Conservation (phyloP, 2,888 invertebrate genomes). For the Agonopterix heracliana region DNA sequence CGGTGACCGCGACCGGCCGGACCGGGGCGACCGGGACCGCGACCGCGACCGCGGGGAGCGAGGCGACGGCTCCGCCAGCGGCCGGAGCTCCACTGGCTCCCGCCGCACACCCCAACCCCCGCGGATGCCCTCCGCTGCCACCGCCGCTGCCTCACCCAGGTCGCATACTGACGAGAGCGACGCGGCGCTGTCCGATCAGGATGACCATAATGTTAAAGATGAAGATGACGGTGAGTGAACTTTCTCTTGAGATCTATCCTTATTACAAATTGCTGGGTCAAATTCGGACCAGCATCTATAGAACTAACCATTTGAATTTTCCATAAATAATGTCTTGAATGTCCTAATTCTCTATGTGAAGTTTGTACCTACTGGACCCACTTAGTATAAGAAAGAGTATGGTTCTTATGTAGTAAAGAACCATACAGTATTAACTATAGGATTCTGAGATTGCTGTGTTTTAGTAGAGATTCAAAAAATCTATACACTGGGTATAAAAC, state of each 20-base stretch:
- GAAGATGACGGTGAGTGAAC: conserved; percentile 82
- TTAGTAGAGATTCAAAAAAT: too few species aligned
- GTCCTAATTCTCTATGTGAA: too few species aligned
- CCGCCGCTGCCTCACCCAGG: conserved; percentile 78
- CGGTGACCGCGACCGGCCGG: conserved; percentile 80
- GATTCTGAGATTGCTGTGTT: too few species aligned
- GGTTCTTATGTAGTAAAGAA: too few species aligned
- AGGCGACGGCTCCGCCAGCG: conserved; percentile 66
- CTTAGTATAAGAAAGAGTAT: too few species aligned
- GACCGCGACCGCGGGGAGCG: conserved; percentile 70
- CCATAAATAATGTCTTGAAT: too few species aligned
- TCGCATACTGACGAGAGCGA: conserved; percentile 89
- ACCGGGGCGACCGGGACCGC: conserved; percentile 77
- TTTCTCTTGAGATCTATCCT: background rate
- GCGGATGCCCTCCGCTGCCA: conserved; percentile 67
- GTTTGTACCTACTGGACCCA: too few species aligned
- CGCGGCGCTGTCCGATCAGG: conserved; percentile 91
- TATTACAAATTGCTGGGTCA: too few species aligned
- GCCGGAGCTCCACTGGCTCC: conserved; percentile 75
- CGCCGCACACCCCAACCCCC: conserved; percentile 79
- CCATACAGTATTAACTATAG: too few species aligned
- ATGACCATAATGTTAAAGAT: conserved; percentile 90
- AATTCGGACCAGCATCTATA: background rate
- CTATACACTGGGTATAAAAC: too few species aligned
- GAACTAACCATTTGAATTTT: background rate